Percentiles rank a stretch among this genome's conserved stretches.
These are phyloP conservation scores for Corythoichthys haematopterus DNA, from an alignment of 2,113 vertebrate genomes.

Conservation along the genomic window DNA sequence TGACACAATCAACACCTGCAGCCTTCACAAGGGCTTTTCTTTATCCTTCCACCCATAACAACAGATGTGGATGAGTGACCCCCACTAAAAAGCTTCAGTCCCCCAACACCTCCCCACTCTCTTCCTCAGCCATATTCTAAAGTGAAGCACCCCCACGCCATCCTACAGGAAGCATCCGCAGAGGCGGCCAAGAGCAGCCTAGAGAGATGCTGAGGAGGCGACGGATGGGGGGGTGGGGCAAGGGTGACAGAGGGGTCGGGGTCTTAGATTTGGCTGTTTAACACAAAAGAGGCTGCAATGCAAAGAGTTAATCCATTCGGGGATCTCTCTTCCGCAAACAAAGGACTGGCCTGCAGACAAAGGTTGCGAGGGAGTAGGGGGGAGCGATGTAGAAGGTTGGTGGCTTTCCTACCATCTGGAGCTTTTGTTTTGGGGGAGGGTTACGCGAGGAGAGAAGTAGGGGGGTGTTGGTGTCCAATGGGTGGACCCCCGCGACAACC, in stretches of 20 bases:
- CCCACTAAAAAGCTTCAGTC: slow-evolving; percentile 33
- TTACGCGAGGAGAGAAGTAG: neutral
- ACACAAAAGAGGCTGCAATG: slow-evolving; percentile 76
- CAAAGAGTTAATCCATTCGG: slow-evolving; percentile 77
- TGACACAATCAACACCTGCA: slow-evolving; percentile 72
- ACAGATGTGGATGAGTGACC: slow-evolving; percentile 71
- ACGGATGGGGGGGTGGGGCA: slow-evolving; percentile 31
- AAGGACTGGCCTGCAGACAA: slow-evolving; percentile 74
- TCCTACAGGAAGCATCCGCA: slow-evolving; percentile 61
- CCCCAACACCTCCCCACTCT: slow-evolving; percentile 25
- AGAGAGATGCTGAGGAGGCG: slow-evolving; percentile 34
- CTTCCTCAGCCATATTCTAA: slow-evolving; percentile 29
- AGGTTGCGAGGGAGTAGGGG: slow-evolving; percentile 66
- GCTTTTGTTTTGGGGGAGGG: slow-evolving; percentile 72
- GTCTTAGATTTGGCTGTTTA: slow-evolving; percentile 71
- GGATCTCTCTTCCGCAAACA: slow-evolving; percentile 75
- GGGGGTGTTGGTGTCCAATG: slow-evolving; percentile 27
- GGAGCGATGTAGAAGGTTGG: slow-evolving; percentile 62
- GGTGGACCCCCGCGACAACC: slow-evolving; percentile 18
- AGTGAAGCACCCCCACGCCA: slow-evolving; percentile 16
- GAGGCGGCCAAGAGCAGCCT: slow-evolving; percentile 43
- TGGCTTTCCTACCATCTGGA: slow-evolving; percentile 77
- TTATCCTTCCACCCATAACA: slow-evolving; percentile 61
- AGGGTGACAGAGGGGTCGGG: slow-evolving; percentile 27
- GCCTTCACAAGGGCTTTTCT: slow-evolving; percentile 56